phyloP scores from a whole-genome alignment of 2,797 vertebrate species.

The Danio albolineatus region DNA sequence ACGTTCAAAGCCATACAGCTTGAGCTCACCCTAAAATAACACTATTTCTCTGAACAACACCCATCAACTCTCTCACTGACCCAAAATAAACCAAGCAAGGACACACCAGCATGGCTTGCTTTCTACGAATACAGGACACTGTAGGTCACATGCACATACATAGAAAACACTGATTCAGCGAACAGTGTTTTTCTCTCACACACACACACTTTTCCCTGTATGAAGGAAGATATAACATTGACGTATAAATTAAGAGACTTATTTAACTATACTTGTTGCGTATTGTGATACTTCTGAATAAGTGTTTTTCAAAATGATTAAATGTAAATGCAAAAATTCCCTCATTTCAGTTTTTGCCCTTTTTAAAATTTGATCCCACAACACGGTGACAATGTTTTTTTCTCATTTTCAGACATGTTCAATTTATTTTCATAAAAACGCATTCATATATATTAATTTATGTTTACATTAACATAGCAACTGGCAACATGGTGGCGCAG shows the following conservation, averaged over 20 bases:
- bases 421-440: too few species aligned
- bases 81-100: slow-evolving; percentile 26
- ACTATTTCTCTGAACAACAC: slow-evolving; percentile 5
- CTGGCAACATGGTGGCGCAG: too few species aligned
- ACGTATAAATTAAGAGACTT: not conserved
- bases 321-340: too few species aligned
- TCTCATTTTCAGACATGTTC: too few species aligned
- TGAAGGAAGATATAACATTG: not conserved
- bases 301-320: too few species aligned
- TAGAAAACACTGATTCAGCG: not conserved
- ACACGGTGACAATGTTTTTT: too few species aligned
- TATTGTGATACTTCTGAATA: not conserved
- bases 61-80: not conserved
- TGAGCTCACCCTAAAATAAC: slow-evolving; percentile 38
- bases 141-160: slow-evolving; percentile 23
- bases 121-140: slow-evolving; percentile 23
- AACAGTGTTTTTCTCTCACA: not conserved
- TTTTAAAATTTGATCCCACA: too few species aligned
- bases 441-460: too few species aligned
- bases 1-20: not conserved
- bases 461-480: too few species aligned
- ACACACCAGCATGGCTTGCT: not conserved
- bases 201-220: not conserved
- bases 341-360: too few species aligned
- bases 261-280: not conserved